Evolutionary conservation across 2,113 vertebrate species (phyloP), one percentile per base, ranked within the genome.

Genomic region (Holacanthus passer): DNA sequence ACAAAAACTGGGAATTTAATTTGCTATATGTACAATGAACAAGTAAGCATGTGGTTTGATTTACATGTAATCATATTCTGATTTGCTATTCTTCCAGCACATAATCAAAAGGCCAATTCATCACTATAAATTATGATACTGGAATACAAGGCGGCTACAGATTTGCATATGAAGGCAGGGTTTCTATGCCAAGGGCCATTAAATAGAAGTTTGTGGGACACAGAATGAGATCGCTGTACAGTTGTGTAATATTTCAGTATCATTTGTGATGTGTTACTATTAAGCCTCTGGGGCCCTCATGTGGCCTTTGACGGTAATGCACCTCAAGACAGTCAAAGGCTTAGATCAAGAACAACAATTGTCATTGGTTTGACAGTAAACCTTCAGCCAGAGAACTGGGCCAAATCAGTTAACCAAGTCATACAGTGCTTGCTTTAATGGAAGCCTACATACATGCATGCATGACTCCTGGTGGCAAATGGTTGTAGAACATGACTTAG

Each of bases 231-330:
- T 48, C 8, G 3, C 29, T 31, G 31, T 55, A 29, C 53, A 7
- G 45, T 19, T 48, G 16, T 17, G 32, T 27, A 1, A 27, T 1
- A 3, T 58, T 48, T 17, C n/a, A 3, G 17, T 9, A 11, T 2
- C 24, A 2, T 60, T 3, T n/a, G 2, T 66, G 19, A 45, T 60
- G 35, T 41, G 22, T 27, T 24, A 87, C 68, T 75, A 50, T 17
- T 67, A 31, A 78, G 65, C 60, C 74, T 93, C 62, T 90, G 39
- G 31, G 17, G 81, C 90, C 92, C 81, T 83, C 92, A 48, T 84
- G 92, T 89, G 92, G 89, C 24, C 22, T 24, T 1, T 58, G 5
- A 12, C 16, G 67, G 80, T 72, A 86, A 65, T 0, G 47, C 75
- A 20, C 12, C 12, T 1, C 7, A n/a, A 14, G 9, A 27, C 22